Conservation (phyloP, 2,113 vertebrate species). For the Oceanites oceanicus region DNA sequence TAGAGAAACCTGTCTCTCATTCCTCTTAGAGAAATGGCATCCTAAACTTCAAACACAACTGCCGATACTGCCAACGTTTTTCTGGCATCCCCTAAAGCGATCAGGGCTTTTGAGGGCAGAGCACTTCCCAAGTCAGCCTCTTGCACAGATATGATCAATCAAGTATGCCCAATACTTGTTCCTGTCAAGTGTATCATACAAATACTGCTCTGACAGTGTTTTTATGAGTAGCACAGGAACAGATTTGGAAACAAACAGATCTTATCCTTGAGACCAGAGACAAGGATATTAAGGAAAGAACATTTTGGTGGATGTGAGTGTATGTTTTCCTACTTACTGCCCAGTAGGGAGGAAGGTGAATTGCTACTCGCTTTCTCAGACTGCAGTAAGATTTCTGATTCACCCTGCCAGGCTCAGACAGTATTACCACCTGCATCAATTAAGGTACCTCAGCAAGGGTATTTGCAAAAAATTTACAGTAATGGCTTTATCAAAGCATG, state of each 20-base stretch:
- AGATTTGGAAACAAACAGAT: conserved; percentile 53
- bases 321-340: conserved; percentile 67
- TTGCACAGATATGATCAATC: not conserved
- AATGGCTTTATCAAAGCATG: conserved; percentile 18
- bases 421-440: conserved; percentile 47
- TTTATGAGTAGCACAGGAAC: conserved; percentile 10
- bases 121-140: not conserved
- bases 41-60: not conserved
- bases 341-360: conserved; percentile 70
- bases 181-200: conserved; percentile 3
- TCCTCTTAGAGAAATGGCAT: not conserved
- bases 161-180: not conserved
- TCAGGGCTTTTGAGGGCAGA: not conserved
- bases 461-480: conserved; percentile 36
- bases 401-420: conserved; percentile 53
- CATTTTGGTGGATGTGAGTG: conserved; percentile 58
- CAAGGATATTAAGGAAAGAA: conserved; percentile 53
- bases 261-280: conserved; percentile 50
- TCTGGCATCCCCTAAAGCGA: not conserved
- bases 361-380: conserved; percentile 55
- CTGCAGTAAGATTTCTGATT: conserved; percentile 24
- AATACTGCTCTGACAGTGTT: not conserved
- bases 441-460: conserved; percentile 34
- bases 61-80: not conserved
- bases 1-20: not conserved